These are phyloP conservation scores for Drosophila peninsularis DNA, from an alignment of 2,888 invertebrate genomes.

Conservation along the genomic window DNA sequence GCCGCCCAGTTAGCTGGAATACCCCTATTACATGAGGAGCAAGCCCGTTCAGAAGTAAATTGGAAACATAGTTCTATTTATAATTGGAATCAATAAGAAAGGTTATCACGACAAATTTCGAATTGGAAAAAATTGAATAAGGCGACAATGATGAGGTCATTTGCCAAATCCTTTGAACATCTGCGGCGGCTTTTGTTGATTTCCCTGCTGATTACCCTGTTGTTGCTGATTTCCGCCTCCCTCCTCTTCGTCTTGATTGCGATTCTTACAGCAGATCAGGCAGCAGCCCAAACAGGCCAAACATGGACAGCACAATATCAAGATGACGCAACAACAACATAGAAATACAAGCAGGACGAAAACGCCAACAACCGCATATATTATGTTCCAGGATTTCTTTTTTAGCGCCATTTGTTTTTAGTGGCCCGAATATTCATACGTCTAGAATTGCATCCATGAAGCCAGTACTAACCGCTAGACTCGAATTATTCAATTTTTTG, in stretches of 20 bases:
- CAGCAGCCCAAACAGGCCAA: constrained; percentile 6
- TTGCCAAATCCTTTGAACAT: neutral
- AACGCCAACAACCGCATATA: neutral
- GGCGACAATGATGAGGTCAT: neutral
- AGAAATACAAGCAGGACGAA: neutral
- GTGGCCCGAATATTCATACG: neutral
- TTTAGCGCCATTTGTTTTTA: neutral
- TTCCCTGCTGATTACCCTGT: no score
- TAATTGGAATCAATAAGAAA: no score
- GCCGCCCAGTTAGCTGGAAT: neutral
- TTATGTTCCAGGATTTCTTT: neutral
- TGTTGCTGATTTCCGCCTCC: neutral
- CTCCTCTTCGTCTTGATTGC: neutral
- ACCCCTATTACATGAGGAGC: neutral
- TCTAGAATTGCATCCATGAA: neutral
- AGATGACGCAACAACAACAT: constrained; percentile 11
- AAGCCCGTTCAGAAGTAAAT: no score
- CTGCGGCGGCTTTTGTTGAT: neutral
- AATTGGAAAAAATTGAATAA: neutral
- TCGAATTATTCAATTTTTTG: neutral
- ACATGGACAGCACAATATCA: constrained; percentile 27
- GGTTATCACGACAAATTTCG: neutral
- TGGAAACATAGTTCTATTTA: neutral
- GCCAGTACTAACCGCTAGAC: neutral
- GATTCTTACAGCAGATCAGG: neutral